Percentiles rank a stretch among this genome's conserved stretches.
Conservation (phyloP, 2,797 vertebrate genomes). For the Silurus lanzhouensis region DNA sequence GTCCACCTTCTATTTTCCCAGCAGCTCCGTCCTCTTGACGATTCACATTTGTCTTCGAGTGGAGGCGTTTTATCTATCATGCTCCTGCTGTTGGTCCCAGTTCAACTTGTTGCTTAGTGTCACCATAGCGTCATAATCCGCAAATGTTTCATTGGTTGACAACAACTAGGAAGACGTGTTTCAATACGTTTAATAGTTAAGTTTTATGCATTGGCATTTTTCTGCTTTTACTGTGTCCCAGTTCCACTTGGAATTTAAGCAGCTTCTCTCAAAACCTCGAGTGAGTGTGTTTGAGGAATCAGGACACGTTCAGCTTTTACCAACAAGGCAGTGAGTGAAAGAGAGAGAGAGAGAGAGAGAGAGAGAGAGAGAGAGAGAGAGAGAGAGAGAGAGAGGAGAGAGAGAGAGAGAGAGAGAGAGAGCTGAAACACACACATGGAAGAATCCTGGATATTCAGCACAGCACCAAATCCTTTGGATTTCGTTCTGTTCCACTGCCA, state of each 20-base stretch:
- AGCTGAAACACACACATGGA: too few species aligned
- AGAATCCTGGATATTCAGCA: neutral
- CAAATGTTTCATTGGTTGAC: neutral
- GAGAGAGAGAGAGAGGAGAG: too few species aligned
- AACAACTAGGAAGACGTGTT: neutral
- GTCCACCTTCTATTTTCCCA: neutral
- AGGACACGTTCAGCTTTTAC: constrained; percentile 58
- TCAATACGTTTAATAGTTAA: neutral
- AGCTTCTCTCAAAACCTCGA: constrained; percentile 9
- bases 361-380: too few species aligned
- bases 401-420: too few species aligned
- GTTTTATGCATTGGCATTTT: too few species aligned
- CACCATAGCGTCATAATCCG: neutral
- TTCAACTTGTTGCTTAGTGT: neutral
- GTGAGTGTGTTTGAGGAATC: constrained; percentile 9
- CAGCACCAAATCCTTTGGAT: neutral
- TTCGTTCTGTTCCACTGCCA: neutral
- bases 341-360: neutral
- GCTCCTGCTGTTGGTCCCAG: neutral
- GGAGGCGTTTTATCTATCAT: neutral
- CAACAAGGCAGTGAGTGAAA: constrained; percentile 60
- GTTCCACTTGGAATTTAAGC: neutral
- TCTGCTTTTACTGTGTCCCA: neutral
- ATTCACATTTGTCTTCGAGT: neutral
- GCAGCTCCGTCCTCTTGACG: neutral